Conservation (phyloP, 2,797 vertebrate species). For the Octomys mimax region DNA sequence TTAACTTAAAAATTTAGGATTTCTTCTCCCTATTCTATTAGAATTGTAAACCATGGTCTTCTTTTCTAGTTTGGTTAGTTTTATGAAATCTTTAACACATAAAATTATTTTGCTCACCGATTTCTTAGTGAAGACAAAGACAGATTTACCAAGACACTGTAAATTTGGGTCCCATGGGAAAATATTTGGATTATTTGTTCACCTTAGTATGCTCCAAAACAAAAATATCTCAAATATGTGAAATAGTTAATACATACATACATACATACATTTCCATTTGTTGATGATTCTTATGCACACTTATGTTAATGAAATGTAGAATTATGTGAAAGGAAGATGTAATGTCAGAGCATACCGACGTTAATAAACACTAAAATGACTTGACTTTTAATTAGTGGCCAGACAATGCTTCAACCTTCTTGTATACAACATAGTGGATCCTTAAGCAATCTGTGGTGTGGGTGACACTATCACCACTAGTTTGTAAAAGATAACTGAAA, state of each 20-base stretch:
- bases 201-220: neutral
- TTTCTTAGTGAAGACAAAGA: neutral
- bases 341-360: neutral
- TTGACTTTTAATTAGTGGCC: neutral
- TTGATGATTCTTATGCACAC: neutral
- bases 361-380: neutral
- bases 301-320: neutral
- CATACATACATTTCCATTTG: neutral
- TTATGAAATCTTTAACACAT: neutral
- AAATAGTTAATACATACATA: neutral
- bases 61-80: neutral
- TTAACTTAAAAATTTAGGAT: neutral
- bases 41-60: neutral
- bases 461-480: neutral
- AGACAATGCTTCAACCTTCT: neutral
- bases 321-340: slow-evolving; percentile 1
- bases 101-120: neutral
- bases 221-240: neutral
- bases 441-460: neutral
- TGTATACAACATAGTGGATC: neutral
- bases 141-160: neutral
- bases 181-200: neutral
- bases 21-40: neutral
- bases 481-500: slow-evolving; percentile 9
- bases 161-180: neutral